Evolutionary conservation across 1,140 invertebrate genomes (phyloP).

Genomic region (Zaprionus lachaisei): DNA sequence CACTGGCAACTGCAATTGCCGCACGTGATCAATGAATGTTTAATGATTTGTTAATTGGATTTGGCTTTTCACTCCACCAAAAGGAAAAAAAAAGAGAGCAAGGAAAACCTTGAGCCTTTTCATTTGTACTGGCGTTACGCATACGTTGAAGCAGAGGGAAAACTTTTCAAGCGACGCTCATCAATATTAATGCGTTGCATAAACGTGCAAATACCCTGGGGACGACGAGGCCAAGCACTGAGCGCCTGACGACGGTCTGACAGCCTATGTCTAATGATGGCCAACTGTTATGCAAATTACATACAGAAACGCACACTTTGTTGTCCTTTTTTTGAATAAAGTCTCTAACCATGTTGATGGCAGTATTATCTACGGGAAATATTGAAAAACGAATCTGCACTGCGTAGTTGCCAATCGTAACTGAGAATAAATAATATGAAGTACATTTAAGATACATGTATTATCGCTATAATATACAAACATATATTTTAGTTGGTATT

Average conservation of each 20-base stretch:
- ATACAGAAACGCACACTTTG: constrained; percentile 38
- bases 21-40: constrained; percentile 82
- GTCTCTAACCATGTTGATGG: not conserved
- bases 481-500: too few species aligned
- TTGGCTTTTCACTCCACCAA: constrained; percentile 60
- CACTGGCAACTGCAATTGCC: constrained; percentile 72
- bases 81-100: constrained; percentile 30
- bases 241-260: constrained; percentile 71
- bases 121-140: constrained; percentile 55
- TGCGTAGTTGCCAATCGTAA: not conserved
- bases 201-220: constrained; percentile 75
- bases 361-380: not conserved
- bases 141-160: constrained; percentile 38
- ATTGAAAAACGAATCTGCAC: not conserved
- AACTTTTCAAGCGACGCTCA: constrained; percentile 56
- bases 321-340: not conserved
- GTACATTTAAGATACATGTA: too few species aligned
- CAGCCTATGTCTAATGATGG: constrained; percentile 65
- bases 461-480: too few species aligned
- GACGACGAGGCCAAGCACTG: constrained; percentile 57
- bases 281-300: constrained; percentile 75
- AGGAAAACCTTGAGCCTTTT: constrained; percentile 51
- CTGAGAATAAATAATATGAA: too few species aligned
- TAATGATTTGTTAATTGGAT: constrained; percentile 83
- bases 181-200: constrained; percentile 78